phyloP scores from a whole-genome alignment of 2,113 vertebrate genomes.

The Bettongia penicillata region DNA sequence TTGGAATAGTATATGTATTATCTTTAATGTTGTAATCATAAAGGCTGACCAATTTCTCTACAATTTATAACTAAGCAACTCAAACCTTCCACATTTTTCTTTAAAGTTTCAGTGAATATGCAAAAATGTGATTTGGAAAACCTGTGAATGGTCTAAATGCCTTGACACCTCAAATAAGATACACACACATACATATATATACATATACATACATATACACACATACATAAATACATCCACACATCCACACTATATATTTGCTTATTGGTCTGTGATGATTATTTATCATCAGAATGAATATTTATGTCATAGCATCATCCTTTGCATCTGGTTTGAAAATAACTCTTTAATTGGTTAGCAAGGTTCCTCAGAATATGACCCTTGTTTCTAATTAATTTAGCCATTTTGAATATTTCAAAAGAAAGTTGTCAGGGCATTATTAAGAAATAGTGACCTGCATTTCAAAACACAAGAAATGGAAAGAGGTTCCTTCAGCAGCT shows the following conservation, averaged over 20 bases:
- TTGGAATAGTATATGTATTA: background rate
- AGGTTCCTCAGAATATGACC: background rate
- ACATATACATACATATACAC: background rate
- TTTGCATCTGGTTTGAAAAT: background rate
- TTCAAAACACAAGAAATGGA: constrained; percentile 55
- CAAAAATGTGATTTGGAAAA: background rate
- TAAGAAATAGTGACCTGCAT: constrained; percentile 74
- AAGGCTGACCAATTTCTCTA: background rate
- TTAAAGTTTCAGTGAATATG: background rate
- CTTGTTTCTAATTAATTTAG: constrained; percentile 17
- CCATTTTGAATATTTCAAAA: background rate
- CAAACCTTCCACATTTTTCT: background rate
- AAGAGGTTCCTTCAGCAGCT: constrained; percentile 68
- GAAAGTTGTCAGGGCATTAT: constrained; percentile 50
- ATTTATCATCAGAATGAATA: background rate
- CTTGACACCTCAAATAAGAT: background rate
- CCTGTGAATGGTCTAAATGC: background rate
- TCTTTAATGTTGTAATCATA: background rate
- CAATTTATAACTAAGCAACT: background rate
- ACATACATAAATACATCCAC: background rate
- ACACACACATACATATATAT: no score
- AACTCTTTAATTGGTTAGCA: background rate
- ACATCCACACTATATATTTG: background rate
- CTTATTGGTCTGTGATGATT: background rate
- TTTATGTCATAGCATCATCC: background rate